These are phyloP conservation scores for Melipona beecheii DNA, from an alignment of 2,888 invertebrate species.

Conservation along the genomic window DNA sequence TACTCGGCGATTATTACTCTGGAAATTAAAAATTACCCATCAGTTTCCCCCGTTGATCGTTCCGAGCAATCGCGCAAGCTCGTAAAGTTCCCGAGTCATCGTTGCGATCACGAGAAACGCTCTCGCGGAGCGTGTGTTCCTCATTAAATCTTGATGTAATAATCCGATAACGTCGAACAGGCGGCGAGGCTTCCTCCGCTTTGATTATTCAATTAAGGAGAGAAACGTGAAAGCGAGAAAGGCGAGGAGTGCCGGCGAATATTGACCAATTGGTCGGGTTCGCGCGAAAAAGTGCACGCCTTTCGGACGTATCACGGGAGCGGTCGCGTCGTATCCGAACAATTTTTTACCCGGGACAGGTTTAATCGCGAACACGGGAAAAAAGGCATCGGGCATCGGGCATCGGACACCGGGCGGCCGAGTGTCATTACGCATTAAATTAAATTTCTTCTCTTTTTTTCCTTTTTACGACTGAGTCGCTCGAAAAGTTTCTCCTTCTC, in stretches of 20 bases:
- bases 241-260: not conserved
- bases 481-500: constrained; percentile 7
- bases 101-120: too few species aligned
- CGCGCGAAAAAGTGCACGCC: constrained; percentile 23
- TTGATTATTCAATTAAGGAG: constrained; percentile 7
- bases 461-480: constrained; percentile 12
- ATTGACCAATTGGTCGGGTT: constrained; percentile 22
- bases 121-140: too few species aligned
- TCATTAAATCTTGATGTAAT: not conserved
- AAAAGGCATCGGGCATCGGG: constrained; percentile 1
- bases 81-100: too few species aligned
- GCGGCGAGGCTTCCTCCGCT: not conserved
- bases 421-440: constrained; percentile 67
- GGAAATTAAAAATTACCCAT: too few species aligned
- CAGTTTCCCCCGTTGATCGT: too few species aligned
- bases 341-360: constrained; percentile 40
- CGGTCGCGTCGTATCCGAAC: constrained; percentile 11
- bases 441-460: constrained; percentile 35
- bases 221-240: constrained; percentile 14
- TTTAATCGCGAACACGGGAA: constrained; percentile 40
- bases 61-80: too few species aligned
- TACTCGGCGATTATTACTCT: too few species aligned
- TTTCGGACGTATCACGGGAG: not conserved
- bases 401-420: constrained; percentile 16
- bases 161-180: constrained; percentile 17